These are phyloP conservation scores for Ammodytes dubius DNA, from an alignment of 2,113 vertebrate species.

Conservation along the genomic window DNA sequence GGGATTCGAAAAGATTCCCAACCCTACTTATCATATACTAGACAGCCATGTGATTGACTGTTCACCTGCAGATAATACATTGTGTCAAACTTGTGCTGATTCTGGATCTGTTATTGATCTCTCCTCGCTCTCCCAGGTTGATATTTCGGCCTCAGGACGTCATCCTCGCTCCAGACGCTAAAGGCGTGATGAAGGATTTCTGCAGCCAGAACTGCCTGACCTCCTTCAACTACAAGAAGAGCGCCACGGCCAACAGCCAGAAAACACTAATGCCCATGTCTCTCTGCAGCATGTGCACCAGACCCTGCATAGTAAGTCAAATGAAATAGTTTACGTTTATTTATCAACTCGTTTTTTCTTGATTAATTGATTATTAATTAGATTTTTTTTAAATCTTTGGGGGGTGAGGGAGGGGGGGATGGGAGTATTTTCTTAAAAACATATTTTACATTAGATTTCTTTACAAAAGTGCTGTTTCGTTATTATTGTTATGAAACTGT, in stretches of 20 bases:
- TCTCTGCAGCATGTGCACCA: constrained; percentile 95
- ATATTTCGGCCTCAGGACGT: constrained; percentile 93
- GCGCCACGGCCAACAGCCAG: constrained; percentile 77
- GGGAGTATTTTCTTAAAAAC: too few species aligned
- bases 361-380: background rate
- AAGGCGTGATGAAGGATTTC: constrained; percentile 90
- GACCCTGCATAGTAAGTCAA: constrained; percentile 87
- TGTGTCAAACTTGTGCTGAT: background rate
- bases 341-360: background rate
- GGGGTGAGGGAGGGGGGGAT: too few species aligned
- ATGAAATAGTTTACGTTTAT: background rate
- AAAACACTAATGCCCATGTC: constrained; percentile 52
- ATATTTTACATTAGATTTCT: too few species aligned
- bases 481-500: background rate
- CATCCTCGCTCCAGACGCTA: constrained; percentile 90
- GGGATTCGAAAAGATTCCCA: too few species aligned
- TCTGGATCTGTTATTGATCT: background rate
- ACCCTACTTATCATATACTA: too few species aligned
- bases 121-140: constrained; percentile 80
- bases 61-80: background rate
- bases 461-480: background rate
- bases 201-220: constrained; percentile 94
- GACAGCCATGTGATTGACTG: background rate
- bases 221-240: constrained; percentile 89
- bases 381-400: too few species aligned